phyloP scores from a whole-genome alignment of 2,888 invertebrate species.

The Acanthoscelides obtectus region DNA sequence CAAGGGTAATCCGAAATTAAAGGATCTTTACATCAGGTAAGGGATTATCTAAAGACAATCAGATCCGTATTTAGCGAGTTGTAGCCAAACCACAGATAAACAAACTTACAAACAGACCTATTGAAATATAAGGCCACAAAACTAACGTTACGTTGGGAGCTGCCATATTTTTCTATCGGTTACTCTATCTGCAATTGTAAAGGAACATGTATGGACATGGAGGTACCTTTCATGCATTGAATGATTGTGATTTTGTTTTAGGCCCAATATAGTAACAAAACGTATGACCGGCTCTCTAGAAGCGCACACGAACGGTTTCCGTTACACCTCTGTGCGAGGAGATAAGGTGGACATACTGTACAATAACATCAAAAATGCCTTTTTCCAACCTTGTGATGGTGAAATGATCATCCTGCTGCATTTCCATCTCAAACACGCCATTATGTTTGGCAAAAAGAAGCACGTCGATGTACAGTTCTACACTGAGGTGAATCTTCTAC shows the following conservation, averaged over 20 bases:
- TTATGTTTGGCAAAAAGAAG: conserved; percentile 98
- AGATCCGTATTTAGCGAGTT: no score
- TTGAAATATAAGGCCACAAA: no score
- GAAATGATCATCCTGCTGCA: conserved; percentile 98
- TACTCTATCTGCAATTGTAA: no score
- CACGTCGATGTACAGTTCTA: conserved; percentile 99
- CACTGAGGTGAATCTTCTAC: conserved; percentile 66
- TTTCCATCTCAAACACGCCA: conserved; percentile 98
- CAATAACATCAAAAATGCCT: conserved; percentile 98
- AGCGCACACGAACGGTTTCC: conserved; percentile 91
- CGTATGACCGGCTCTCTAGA: conserved; percentile 92
- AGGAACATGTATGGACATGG: no score
- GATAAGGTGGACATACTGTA: conserved; percentile 99
- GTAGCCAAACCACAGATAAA: no score
- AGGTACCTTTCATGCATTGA: not conserved
- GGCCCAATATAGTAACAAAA: conserved; percentile 98
- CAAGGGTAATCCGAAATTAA: conserved; percentile 96
- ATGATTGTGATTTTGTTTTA: conserved; percentile 26
- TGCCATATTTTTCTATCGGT: no score
- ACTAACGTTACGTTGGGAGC: no score
- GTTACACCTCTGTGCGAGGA: conserved; percentile 84
- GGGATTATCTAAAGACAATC: no score
- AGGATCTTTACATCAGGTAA: conserved; percentile 82
- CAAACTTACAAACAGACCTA: no score
- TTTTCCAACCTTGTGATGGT: conserved; percentile 98